Evolutionary conservation across 1,140 invertebrate species (phyloP).

Genomic region (Pogonomyrmex barbatus): DNA sequence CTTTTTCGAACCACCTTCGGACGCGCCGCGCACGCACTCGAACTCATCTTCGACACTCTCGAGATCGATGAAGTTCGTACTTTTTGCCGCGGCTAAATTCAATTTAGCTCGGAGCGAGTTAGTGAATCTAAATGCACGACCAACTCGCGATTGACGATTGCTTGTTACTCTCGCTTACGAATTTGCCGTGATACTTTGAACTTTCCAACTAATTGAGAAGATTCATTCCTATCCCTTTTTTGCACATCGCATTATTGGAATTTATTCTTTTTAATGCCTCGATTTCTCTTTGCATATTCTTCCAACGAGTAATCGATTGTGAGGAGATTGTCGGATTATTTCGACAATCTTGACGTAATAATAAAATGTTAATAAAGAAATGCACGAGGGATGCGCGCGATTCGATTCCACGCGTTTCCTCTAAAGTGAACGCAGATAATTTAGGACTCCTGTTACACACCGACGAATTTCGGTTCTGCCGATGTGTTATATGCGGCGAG

Average conservation of each 20-base stretch:
- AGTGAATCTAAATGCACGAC: conserved; percentile 57
- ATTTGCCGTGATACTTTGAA: conserved; percentile 21
- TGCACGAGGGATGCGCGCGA: conserved; percentile 34
- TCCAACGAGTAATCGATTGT: conserved; percentile 5
- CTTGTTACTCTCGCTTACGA: conserved; percentile 26
- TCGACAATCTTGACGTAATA: neutral
- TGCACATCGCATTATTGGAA: neutral
- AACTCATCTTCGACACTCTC: conserved; percentile 48
- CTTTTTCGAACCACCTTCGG: conserved; percentile 39
- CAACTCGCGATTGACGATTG: conserved; percentile 27
- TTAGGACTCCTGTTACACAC: conserved; percentile 70
- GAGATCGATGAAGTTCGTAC: conserved; percentile 60
- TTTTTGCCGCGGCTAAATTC: conserved; percentile 58
- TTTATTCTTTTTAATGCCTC: neutral
- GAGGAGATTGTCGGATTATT: neutral
- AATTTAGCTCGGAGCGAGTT: conserved; percentile 51
- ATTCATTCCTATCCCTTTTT: neutral
- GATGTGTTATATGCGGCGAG: conserved; percentile 77
- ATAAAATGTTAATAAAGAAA: conserved; percentile 53
- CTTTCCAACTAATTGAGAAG: neutral
- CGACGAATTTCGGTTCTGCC: conserved; percentile 70
- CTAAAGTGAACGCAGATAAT: conserved; percentile 56
- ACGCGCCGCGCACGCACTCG: conserved; percentile 35
- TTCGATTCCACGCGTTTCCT: conserved; percentile 56
- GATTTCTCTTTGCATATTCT: neutral